Conservation (phyloP, 2,113 vertebrate species). For the Leucoraja erinaceus region DNA sequence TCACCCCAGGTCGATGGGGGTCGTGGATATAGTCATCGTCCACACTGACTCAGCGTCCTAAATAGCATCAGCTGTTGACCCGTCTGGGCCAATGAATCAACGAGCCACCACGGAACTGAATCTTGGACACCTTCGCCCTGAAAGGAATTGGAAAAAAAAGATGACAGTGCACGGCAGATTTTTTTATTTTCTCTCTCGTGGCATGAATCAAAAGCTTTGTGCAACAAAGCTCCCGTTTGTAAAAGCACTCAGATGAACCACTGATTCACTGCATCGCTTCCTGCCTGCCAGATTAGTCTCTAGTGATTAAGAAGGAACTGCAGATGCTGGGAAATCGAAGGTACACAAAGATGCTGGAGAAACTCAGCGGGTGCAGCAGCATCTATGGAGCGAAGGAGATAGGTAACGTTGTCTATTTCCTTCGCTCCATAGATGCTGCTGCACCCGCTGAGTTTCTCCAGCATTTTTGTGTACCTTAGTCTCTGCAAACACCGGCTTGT, state of each 20-base stretch:
- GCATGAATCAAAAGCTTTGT: constrained; percentile 28
- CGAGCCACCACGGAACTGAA: background rate
- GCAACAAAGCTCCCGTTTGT: background rate
- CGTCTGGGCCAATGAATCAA: background rate
- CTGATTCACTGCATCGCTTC: background rate
- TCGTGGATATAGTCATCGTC: background rate
- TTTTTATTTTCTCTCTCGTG: background rate
- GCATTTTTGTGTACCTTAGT: no score
- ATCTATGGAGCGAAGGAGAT: no score
- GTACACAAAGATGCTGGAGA: no score
- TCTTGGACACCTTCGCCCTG: background rate
- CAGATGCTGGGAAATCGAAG: no score
- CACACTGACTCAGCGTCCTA: constrained; percentile 3
- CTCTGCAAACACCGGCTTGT: background rate
- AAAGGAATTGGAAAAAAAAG: background rate
- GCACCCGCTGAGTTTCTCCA: no score
- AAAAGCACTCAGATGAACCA: background rate
- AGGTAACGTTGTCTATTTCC: no score
- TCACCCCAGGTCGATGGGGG: background rate
- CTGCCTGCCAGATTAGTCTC: background rate
- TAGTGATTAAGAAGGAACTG: no score
- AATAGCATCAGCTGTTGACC: background rate
- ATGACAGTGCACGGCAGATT: background rate
- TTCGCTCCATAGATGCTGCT: no score
- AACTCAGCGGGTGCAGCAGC: no score